Base-by-base conservation (phyloP, 2,888 invertebrate species). In the Lysandra bellargus region DNA sequence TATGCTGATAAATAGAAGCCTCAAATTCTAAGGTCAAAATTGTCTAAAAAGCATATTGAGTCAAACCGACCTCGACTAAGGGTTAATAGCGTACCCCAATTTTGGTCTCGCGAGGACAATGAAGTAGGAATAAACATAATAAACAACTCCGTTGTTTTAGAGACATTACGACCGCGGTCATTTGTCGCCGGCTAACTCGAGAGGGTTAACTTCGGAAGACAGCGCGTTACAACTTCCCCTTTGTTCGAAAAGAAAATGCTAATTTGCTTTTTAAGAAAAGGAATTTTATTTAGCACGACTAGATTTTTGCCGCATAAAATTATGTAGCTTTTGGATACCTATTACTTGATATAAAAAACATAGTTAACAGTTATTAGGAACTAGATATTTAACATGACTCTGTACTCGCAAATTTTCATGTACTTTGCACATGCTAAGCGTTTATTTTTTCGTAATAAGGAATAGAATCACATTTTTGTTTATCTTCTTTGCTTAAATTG, bases 131-230 rank as follows among this genome's bases (percentile, higher is more conserved):
- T 49, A 49, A 75, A 75, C 75, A 49, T 49, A 49, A 75, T 49
- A 75, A 44, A 75, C 44, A 75, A 75, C 49, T 44, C 75, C 12
- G 75, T 53, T 75, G 74, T 74, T 75, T 69, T 75, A 53, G 75
- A 75, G 30, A n/a, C 23, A 75, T 75, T 53, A 75, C 75, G 53
- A 49, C 30, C 5, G 14, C 53, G 44, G 49, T 75, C 44, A 75
- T 75, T 75, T 75, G 75, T 75, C 75, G 49, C 49, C 49, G 75
- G 44, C 75, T 30, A 75, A 75, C 9, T 73, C 5, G 69, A 69
- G 14, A 69, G 69, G 69, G 69, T 69, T 69, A 69, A 69, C 69
- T 69, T 69, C 33, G 69, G 9, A 69, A 69, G 69, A 69, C 69
- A 33, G 33, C 69, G 69, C 14, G 69, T 23, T 64, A 33, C 69